A percentile compares a stretch with the other conserved stretches of the same genome.
phyloP scores from a whole-genome alignment of 2,797 vertebrate genomes.

The Limnodromus scolopaceus region DNA sequence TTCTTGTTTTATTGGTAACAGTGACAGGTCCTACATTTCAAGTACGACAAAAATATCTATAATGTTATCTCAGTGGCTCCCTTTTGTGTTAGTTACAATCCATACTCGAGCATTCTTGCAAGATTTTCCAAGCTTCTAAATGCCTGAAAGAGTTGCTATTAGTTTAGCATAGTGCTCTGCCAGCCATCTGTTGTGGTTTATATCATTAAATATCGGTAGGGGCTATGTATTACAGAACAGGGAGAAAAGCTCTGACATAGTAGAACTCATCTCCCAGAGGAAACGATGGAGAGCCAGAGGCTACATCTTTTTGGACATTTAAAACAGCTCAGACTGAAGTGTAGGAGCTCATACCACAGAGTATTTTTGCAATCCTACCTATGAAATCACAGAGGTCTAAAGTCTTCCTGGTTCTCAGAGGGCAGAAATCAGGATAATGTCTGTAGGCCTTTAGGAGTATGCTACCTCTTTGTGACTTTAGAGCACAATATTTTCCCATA shows the following conservation, averaged over 20 bases:
- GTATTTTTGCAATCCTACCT: neutral
- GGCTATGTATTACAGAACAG: neutral
- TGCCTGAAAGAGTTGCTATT: slow-evolving; percentile 9
- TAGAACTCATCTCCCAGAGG: slow-evolving; percentile 7
- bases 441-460: neutral
- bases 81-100: neutral
- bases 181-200: slow-evolving; percentile 59
- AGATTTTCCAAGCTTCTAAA: slow-evolving; percentile 22
- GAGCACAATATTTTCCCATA: neutral
- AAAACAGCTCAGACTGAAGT: neutral
- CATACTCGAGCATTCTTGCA: neutral
- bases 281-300: neutral
- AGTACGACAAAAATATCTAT: neutral
- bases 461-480: neutral
- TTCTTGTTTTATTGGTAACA: neutral
- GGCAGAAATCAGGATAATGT: neutral
- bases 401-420: neutral
- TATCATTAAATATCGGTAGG: slow-evolving; percentile 28
- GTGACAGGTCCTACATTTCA: neutral
- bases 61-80: neutral
- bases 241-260: slow-evolving; percentile 15
- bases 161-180: slow-evolving; percentile 27
- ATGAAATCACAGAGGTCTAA: neutral
- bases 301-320: neutral
- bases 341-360: neutral